phyloP scores from a whole-genome alignment of 2,113 vertebrate genomes.

The Collichthys lucidus region DNA sequence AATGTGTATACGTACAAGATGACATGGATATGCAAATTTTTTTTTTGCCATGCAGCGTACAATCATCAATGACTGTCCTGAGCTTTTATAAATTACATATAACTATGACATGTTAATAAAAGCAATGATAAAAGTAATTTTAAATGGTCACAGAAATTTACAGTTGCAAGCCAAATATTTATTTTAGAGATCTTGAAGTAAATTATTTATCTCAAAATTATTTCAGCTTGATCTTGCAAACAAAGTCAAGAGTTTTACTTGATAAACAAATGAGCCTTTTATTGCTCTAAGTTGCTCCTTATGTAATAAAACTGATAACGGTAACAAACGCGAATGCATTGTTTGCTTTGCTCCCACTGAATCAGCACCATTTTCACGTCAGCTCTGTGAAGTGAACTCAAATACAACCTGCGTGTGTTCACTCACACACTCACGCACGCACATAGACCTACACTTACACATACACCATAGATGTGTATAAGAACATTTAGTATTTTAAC shows the following conservation, averaged over 20 bases:
- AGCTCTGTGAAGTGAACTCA: neutral
- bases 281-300: neutral
- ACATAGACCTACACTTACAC: no score
- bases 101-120: neutral
- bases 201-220: slow-evolving; percentile 16
- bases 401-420: neutral
- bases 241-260: slow-evolving; percentile 8
- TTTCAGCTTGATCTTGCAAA: slow-evolving; percentile 8
- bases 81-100: neutral
- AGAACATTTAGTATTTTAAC: neutral
- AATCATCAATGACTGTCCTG: neutral
- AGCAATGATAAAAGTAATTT: neutral
- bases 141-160: neutral
- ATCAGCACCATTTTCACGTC: slow-evolving; percentile 11
- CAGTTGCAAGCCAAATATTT: neutral
- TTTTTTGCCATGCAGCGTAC: neutral
- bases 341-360: slow-evolving; percentile 24
- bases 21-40: neutral
- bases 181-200: neutral
- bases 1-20: neutral
- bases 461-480: no score
- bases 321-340: slow-evolving; percentile 12
- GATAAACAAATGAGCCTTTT: slow-evolving; percentile 11
- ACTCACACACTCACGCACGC: no score
- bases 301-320: slow-evolving; percentile 28